These are phyloP conservation scores for Karalla daura DNA, from an alignment of 2,797 vertebrate genomes.

Conservation along the genomic window DNA sequence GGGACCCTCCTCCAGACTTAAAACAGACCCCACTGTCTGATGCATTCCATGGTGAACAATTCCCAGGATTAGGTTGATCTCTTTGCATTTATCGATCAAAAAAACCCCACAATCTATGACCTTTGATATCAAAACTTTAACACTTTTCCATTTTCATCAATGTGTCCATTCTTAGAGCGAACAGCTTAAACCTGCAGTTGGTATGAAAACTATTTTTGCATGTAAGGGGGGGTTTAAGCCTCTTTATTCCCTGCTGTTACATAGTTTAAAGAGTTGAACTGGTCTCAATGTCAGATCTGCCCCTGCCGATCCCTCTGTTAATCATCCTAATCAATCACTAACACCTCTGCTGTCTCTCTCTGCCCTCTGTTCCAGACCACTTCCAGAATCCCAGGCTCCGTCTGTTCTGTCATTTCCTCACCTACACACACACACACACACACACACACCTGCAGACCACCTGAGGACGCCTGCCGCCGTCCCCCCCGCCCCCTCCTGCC, in stretches of 20 bases:
- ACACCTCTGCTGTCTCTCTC: slow-evolving; percentile 9
- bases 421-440: slow-evolving; percentile 8
- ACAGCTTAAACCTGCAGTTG: no score
- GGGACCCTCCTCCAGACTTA: no score
- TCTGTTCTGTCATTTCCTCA: slow-evolving; percentile 23
- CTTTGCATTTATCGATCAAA: no score
- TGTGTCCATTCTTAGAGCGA: no score
- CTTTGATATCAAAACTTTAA: no score
- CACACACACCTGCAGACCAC: slow-evolving; percentile 25
- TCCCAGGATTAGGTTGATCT: no score
- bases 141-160: no score
- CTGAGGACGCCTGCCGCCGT: slow-evolving; percentile 61
- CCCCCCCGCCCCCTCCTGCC: slow-evolving; percentile 29
- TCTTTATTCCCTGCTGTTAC: not conserved
- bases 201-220: no score
- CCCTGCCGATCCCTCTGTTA: not conserved
- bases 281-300: not conserved
- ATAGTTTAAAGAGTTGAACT: not conserved
- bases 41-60: no score
- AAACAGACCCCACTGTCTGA: no score
- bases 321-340: slow-evolving; percentile 7
- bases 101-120: no score
- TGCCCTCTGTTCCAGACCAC: slow-evolving; percentile 51
- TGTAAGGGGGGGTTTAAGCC: not conserved
- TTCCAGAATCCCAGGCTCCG: slow-evolving; percentile 19